Evolutionary conservation across 2,113 vertebrate species (phyloP), one percentile per base, ranked within the genome.

Genomic region (Corvus cornix): DNA sequence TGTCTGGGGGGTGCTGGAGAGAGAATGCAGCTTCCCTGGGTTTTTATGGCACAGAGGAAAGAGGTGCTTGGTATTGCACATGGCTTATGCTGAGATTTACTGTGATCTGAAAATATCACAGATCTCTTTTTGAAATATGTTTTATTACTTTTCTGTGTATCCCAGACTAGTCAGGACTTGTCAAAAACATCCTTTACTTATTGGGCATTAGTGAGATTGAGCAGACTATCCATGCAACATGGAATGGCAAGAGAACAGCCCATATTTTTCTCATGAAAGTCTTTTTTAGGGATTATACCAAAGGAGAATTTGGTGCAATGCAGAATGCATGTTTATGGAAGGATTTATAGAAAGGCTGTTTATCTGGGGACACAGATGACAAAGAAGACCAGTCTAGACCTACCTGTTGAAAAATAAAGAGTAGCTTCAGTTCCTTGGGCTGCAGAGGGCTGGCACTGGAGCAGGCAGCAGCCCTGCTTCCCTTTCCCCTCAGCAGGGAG

Each of bases 141-240:
- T 96, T 90, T 95, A 94, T 96, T 96, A 84, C 92, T 90, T 96
- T 84, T 84, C 76, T 87, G 15, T 53, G 69, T 92, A 87, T 82
- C 80, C 63, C 69, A 64, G 93, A 60, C 93, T 90, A 89, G 80
- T 77, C 76, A 66, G 84, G 83, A 87, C 92, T 95, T 95, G 89
- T 95, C 80, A 92, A 41, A 95, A 95, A 75, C 73, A 92, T 95
- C 90, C 90, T 92, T 92, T 94, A 78, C 92, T 94, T 94, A 89
- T 68, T 95, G 77, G 49, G 89, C 87, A 89, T 96, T 94, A 95
- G 88, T 64, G 84, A 93, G 93, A 90, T 48, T 75, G 92, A 94
- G 94, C 79, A 94, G 84, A 82, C 87, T 56, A 28, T 90, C 83
- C 86, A 87, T 33, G 41, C 84, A 96, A 90, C 69, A 75, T 1